These are phyloP conservation scores for Oxystoma pomonae DNA, from an alignment of 2,888 invertebrate species.

Conservation along the genomic window DNA sequence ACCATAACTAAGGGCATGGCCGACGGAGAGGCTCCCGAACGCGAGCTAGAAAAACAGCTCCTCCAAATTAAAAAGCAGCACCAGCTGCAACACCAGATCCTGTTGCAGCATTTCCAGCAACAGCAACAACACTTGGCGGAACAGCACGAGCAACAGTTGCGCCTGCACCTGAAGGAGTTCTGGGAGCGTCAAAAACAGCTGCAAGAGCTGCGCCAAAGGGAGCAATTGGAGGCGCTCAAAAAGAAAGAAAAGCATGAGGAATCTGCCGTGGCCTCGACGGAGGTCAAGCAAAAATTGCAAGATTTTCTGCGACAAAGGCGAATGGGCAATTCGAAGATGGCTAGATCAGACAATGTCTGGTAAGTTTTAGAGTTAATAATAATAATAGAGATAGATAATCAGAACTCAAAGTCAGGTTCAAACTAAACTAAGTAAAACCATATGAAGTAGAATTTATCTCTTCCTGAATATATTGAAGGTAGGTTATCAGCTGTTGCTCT, in stretches of 20 bases:
- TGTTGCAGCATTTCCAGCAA: constrained; percentile 87
- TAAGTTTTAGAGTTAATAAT: no score
- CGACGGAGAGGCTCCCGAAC: constrained; percentile 45
- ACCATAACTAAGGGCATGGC: constrained; percentile 41
- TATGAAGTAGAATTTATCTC: no score
- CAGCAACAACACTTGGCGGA: constrained; percentile 87
- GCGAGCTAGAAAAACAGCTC: constrained; percentile 49
- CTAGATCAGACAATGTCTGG: constrained; percentile 45
- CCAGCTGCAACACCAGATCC: constrained; percentile 86
- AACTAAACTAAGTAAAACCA: no score
- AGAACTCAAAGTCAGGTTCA: no score
- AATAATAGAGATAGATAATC: no score
- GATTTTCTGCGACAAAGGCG: constrained; percentile 52
- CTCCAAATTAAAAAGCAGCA: constrained; percentile 90
- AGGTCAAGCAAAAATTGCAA: constrained; percentile 94
- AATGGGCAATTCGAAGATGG: constrained; percentile 43
- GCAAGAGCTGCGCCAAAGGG: constrained; percentile 69
- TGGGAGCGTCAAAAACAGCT: constrained; percentile 89
- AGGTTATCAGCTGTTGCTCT: no score
- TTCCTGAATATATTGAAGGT: no score
- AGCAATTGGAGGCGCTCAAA: constrained; percentile 78
- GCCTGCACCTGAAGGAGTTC: constrained; percentile 85
- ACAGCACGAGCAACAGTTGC: constrained; percentile 85
- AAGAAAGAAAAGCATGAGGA: constrained; percentile 94
- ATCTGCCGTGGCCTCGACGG: constrained; percentile 93